These are phyloP conservation scores for Apolygus lucorum DNA, from an alignment of 1,140 invertebrate species.

Conservation along the genomic window DNA sequence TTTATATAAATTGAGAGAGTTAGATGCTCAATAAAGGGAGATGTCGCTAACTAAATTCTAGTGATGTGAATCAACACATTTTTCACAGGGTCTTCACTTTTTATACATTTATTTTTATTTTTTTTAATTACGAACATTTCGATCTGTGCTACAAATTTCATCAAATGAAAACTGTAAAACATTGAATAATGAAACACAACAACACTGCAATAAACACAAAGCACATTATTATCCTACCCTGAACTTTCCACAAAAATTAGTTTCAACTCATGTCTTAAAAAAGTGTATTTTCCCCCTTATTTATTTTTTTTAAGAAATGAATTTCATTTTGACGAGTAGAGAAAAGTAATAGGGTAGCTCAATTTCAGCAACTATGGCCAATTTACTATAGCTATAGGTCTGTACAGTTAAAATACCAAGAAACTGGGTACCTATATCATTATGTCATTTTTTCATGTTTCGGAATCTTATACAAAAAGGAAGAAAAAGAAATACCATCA, in stretches of 20 bases:
- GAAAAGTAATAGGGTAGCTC: not conserved
- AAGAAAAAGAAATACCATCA: not conserved
- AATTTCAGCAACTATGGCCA: constrained; percentile 10
- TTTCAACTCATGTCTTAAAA: not conserved
- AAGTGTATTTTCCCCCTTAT: not conserved
- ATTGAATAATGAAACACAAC: constrained; percentile 23
- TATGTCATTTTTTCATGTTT: not conserved
- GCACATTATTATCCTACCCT: constrained; percentile 24
- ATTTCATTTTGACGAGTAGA: not conserved
- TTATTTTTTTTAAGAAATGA: not conserved
- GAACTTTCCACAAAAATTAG: constrained; percentile 13
- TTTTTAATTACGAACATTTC: constrained; percentile 15
- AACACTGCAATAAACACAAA: constrained; percentile 26
- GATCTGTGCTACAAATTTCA: constrained; percentile 19
- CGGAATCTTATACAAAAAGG: not conserved
- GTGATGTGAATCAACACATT: constrained; percentile 15
- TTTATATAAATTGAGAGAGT: constrained; percentile 22
- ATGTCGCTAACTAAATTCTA: constrained; percentile 9
- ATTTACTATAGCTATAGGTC: not conserved
- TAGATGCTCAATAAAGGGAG: constrained; percentile 8
- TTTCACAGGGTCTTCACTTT: constrained; percentile 1
- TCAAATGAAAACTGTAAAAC: constrained; percentile 23
- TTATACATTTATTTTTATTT: too few species aligned
- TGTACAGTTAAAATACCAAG: constrained; percentile 2
- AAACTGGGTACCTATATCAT: not conserved